Percentiles rank a stretch among this genome's conserved stretches.
phyloP scores from a whole-genome alignment of 2,113 vertebrate species.

The Lasiurus borealis region DNA sequence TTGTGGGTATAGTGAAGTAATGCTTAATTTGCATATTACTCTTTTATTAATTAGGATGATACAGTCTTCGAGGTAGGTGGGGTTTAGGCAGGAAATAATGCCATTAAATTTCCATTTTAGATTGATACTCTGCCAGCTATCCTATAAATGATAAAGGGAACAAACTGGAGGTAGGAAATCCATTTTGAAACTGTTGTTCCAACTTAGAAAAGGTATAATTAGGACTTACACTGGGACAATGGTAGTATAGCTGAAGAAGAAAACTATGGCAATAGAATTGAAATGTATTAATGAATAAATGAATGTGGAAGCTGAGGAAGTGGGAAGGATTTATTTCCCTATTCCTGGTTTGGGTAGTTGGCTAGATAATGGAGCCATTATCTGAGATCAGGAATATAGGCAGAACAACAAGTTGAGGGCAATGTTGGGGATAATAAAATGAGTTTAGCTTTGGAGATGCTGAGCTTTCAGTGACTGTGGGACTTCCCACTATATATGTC shows the following conservation, averaged over 20 bases:
- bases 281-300: not conserved
- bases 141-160: not conserved
- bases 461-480: not conserved
- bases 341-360: not conserved
- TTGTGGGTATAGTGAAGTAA: too few relatives aligned
- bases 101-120: not conserved
- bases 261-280: not conserved
- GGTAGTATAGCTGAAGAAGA: not conserved
- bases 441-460: not conserved
- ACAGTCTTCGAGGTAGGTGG: not conserved
- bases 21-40: too few relatives aligned
- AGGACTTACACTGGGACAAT: not conserved
- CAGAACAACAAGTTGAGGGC: not conserved
- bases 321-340: not conserved
- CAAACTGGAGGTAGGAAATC: not conserved
- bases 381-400: not conserved
- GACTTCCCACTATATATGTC: not conserved
- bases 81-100: not conserved
- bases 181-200: slow-evolving; percentile 13
- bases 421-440: not conserved
- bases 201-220: not conserved
- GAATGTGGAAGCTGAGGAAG: not conserved
- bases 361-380: not conserved
- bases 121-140: not conserved
- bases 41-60: too few relatives aligned